Base-by-base conservation (phyloP, 2,113 vertebrate genomes). In the Mellivora capensis region DNA sequence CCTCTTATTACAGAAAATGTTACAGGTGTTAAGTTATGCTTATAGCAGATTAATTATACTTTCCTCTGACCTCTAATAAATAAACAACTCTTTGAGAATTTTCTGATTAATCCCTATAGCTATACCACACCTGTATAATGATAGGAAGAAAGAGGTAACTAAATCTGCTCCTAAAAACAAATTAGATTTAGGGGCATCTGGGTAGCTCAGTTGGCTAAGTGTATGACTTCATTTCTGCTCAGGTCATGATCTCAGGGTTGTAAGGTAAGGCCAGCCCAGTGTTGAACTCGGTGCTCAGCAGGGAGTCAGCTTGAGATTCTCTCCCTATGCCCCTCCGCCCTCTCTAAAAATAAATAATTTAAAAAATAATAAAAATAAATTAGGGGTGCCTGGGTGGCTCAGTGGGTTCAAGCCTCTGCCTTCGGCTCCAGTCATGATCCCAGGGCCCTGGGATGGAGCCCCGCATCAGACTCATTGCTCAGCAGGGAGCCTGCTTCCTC, bases 61-160 rank as follows among this genome's bases (percentile, higher is more conserved):
- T 92, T 92, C 83, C 79, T 83, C 52, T 96, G n/a, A 77, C 23
- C 44, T 89, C 61, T 83, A 93, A 59, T 88, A 98, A 97, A 95
- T 54, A 83, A 82, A 57, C 13, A 82, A 86, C 17, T 94, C 86
- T 90, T 54, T 61, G 90, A 89, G 34, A 39, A 87, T 89, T 89
- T 97, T 93, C 83, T 72, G 8, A 89, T 91, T 21, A 91, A 54
- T 82, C 6, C 14, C 39, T 44, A 59, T 54, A 87, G 4, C 87
- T 47, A 72, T 9, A 87, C 37, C 25, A 93, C 3, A 94, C 4
- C 44, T 79, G 52, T 34, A 83, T 90, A 29, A 12, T 82, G 29
- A 97, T 42, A 7, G 37, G 15, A 89, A 89, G n/a, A 97, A 93
- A 87, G 3, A 94, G 21, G 27, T 76, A 34, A 95, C 34, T 84